A percentile compares a stretch with the other conserved stretches of the same genome.
Conservation (phyloP, 2,797 vertebrate genomes). For the Lophotriccus pileatus region DNA sequence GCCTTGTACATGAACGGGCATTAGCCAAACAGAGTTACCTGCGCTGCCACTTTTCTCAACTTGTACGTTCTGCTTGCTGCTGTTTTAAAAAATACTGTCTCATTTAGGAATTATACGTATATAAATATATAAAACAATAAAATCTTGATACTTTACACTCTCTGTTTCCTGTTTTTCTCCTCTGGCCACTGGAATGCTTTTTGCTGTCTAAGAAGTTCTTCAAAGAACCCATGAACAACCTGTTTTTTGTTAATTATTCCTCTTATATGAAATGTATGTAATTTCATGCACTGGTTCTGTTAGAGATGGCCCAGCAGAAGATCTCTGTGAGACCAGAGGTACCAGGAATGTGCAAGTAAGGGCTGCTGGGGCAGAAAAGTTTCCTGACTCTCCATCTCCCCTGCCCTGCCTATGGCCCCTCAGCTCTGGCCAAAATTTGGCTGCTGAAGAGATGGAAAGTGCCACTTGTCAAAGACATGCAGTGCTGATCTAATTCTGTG, state of each 20-base stretch:
- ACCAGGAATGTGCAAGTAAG: not conserved
- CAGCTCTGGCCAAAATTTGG: not conserved
- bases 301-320: not conserved
- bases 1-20: conserved; percentile 83
- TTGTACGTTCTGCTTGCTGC: conserved; percentile 86
- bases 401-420: not conserved
- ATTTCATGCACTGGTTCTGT: not conserved
- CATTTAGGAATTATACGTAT: conserved; percentile 65
- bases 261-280: accelerated
- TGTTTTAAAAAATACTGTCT: conserved; percentile 71
- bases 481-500: not conserved
- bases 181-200: not conserved
- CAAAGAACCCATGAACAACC: not conserved
- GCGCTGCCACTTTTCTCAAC: conserved; percentile 86
- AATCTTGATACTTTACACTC: conserved; percentile 70
- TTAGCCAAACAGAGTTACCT: conserved; percentile 86
- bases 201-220: not conserved
- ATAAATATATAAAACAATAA: conserved; percentile 67
- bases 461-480: not conserved
- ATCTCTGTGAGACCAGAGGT: not conserved
- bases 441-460: not conserved
- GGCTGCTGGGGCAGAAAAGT: not conserved
- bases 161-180: not conserved
- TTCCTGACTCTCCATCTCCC: not conserved
- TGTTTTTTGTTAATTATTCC: not conserved